Percentiles rank a stretch among this genome's conserved stretches.
phyloP scores from a whole-genome alignment of 2,113 vertebrate genomes.

The Salvelinus alpinus region DNA sequence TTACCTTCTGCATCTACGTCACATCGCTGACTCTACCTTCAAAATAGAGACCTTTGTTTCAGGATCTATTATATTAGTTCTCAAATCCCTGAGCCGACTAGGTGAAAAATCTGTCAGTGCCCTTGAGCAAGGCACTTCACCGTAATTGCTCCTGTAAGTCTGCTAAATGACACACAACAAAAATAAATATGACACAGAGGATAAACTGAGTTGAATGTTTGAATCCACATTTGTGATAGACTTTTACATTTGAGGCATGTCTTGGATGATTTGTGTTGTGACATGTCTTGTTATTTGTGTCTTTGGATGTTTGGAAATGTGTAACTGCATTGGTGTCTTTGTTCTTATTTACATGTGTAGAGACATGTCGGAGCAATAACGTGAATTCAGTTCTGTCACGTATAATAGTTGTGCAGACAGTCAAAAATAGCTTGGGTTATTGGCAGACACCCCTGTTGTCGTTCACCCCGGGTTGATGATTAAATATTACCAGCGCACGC shows the following conservation, averaged over 20 bases:
- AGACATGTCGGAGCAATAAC: neutral
- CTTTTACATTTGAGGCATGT: neutral
- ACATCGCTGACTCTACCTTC: too few species aligned
- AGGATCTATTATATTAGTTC: too few species aligned
- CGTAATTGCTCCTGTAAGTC: neutral
- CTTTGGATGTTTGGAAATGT: neutral
- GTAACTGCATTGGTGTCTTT: neutral
- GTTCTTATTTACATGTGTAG: slow-evolving; percentile 1
- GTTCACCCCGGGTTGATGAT: slow-evolving; percentile 27
- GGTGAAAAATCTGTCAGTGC: neutral
- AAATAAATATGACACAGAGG: too few species aligned
- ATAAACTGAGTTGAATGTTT: too few species aligned
- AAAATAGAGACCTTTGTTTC: too few species aligned
- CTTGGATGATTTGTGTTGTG: neutral
- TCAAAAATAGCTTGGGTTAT: slow-evolving; percentile 21
- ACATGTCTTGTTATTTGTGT: neutral
- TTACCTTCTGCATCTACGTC: too few species aligned
- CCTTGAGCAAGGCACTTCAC: too few species aligned
- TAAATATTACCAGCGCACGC: neutral
- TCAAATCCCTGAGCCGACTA: too few species aligned
- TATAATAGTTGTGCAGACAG: neutral
- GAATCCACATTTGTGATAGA: too few species aligned
- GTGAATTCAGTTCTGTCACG: slow-evolving; percentile 3
- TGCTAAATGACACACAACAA: neutral
- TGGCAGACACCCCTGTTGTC: slow-evolving; percentile 30